A percentile compares a stretch with the other conserved stretches of the same genome.
These are phyloP conservation scores for Leuciscus waleckii DNA, from an alignment of 2,797 vertebrate genomes.

Conservation along the genomic window DNA sequence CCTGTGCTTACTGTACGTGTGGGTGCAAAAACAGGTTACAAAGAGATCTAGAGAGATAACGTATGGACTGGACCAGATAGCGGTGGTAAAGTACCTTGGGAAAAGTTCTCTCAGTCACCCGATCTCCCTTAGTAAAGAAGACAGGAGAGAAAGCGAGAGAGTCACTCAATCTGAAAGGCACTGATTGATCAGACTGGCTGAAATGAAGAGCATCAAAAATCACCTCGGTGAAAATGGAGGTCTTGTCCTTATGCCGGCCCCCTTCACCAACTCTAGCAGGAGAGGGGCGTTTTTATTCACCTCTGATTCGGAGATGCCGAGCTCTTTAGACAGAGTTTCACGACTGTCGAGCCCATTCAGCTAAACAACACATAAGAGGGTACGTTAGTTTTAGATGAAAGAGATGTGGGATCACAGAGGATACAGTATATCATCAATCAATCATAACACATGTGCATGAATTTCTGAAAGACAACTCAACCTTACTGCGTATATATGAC, in stretches of 20 bases:
- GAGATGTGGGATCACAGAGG: neutral
- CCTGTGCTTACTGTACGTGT: slow-evolving; percentile 49
- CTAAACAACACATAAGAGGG: slow-evolving; percentile 65
- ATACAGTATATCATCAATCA: neutral
- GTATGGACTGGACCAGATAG: neutral
- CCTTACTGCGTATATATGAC: neutral
- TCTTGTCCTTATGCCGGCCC: slow-evolving; percentile 74
- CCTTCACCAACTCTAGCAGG: slow-evolving; percentile 85
- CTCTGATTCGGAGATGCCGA: slow-evolving; percentile 83
- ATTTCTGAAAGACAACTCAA: slow-evolving; percentile 19
- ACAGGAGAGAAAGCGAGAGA: neutral
- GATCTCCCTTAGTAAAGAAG: slow-evolving; percentile 49
- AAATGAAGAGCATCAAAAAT: slow-evolving; percentile 8
- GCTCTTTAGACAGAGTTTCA: slow-evolving; percentile 82
- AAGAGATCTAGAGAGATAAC: slow-evolving; percentile 5
- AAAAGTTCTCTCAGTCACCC: slow-evolving; percentile 27
- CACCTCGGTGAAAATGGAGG: slow-evolving; percentile 72
- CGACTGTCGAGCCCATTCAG: slow-evolving; percentile 83
- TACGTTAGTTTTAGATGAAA: neutral
- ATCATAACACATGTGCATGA: neutral
- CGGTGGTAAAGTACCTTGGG: slow-evolving; percentile 54
- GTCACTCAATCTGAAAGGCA: neutral
- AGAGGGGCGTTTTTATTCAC: slow-evolving; percentile 80
- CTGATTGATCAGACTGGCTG: neutral
- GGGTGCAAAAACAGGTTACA: slow-evolving; percentile 53